phyloP scores from a whole-genome alignment of 1,140 invertebrate species.

The Drosophila kurseongensis region DNA sequence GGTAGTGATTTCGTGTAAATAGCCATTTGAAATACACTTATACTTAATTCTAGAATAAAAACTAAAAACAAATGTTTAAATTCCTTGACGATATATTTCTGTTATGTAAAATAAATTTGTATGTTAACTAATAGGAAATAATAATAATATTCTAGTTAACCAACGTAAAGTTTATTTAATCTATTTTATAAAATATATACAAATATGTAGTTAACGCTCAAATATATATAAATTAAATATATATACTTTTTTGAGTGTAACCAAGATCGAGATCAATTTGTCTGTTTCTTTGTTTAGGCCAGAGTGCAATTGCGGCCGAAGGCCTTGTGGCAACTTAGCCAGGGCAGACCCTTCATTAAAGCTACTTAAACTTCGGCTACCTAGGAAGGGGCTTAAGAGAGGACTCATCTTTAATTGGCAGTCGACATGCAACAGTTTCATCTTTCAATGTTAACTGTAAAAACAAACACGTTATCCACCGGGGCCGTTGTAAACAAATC shows the following conservation, averaged over 20 bases:
- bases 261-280: conserved; percentile 30
- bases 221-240: not conserved
- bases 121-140: too few species aligned
- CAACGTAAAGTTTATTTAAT: too few species aligned
- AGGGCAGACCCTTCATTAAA: conserved; percentile 74
- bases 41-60: not conserved
- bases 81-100: too few species aligned
- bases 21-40: not conserved
- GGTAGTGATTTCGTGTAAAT: not conserved
- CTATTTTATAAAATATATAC: too few species aligned
- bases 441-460: conserved; percentile 82
- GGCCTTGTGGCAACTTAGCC: conserved; percentile 41
- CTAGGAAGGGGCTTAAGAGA: conserved; percentile 19
- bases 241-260: conserved; percentile 20
- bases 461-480: conserved; percentile 77
- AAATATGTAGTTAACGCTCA: not conserved
- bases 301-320: conserved; percentile 24
- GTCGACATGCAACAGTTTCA: conserved; percentile 76
- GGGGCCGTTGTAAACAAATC: conserved; percentile 71
- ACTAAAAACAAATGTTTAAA: too few species aligned
- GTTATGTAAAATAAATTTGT: too few species aligned
- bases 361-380: conserved; percentile 69
- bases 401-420: conserved; percentile 68
- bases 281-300: conserved; percentile 45
- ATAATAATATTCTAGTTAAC: too few species aligned